Evolutionary conservation across 2,888 invertebrate species (phyloP).

Genomic region (Leucozona laternaria): DNA sequence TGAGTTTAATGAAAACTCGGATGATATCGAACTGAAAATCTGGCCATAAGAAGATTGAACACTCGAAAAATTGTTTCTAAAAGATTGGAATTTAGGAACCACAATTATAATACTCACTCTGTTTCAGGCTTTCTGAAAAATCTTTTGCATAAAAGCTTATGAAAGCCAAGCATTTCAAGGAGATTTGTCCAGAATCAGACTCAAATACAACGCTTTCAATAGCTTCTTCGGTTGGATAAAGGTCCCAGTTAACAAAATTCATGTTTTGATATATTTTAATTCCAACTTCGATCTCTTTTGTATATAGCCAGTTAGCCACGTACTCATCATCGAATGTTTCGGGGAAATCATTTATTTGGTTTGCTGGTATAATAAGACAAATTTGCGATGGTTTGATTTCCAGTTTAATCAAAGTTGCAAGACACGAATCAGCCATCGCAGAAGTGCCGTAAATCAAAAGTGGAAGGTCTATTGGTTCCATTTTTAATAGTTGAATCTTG

Average conservation of each 20-base stretch:
- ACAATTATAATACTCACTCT: conserved; percentile 32
- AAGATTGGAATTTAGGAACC: background rate
- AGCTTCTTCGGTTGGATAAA: conserved; percentile 21
- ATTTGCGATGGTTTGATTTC: conserved; percentile 74
- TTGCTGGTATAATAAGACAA: conserved; percentile 75
- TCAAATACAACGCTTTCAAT: conserved; percentile 77
- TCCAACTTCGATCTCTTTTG: conserved; percentile 78
- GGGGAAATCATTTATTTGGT: background rate
- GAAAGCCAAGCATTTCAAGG: conserved; percentile 78
- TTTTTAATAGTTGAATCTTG: conserved; percentile 70
- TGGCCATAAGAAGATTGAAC: no score
- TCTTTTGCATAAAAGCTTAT: conserved; percentile 77
- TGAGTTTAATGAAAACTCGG: no score
- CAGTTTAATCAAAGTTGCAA: conserved; percentile 79
- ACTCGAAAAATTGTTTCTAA: no score
- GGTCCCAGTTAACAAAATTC: conserved; percentile 62
- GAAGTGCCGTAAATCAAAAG: conserved; percentile 79
- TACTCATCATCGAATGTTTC: conserved; percentile 75
- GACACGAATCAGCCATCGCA: conserved; percentile 78
- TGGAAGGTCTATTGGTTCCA: background rate
- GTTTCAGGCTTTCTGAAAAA: conserved; percentile 9
- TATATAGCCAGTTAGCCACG: conserved; percentile 76
- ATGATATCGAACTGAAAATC: no score
- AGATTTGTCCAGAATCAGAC: conserved; percentile 17
- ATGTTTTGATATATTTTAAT: conserved; percentile 73